These are phyloP conservation scores for Elegia similella DNA, from an alignment of 2,888 invertebrate genomes.

Conservation along the genomic window DNA sequence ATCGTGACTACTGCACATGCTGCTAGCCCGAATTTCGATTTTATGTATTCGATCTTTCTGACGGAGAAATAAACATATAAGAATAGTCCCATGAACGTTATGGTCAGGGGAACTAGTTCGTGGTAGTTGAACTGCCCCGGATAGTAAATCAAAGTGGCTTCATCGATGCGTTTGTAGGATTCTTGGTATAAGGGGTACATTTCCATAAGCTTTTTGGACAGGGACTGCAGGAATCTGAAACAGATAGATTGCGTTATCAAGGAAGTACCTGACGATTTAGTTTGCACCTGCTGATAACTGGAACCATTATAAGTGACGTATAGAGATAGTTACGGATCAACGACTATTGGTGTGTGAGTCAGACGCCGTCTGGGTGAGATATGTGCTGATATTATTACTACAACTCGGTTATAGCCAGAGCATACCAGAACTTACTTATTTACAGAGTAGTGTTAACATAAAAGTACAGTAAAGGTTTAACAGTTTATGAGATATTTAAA, in stretches of 20 bases:
- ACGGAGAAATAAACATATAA: conserved; percentile 97
- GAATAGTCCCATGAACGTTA: conserved; percentile 93
- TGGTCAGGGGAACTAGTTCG: conserved; percentile 91
- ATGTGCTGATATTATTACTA: too few relatives aligned
- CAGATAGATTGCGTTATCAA: conserved; percentile 21
- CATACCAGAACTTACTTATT: too few relatives aligned
- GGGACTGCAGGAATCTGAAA: conserved; percentile 88
- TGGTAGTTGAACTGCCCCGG: conserved; percentile 93
- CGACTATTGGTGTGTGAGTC: too few relatives aligned
- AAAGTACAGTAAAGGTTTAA: too few relatives aligned
- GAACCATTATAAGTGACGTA: too few relatives aligned
- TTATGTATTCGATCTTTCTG: conserved; percentile 95
- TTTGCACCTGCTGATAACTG: too few relatives aligned
- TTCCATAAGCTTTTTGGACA: conserved; percentile 85
- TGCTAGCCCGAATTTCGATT: conserved; percentile 92
- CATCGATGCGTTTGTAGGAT: conserved; percentile 61
- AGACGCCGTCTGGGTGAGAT: too few relatives aligned
- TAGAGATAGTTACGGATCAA: too few relatives aligned
- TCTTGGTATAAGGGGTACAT: conserved; percentile 88
- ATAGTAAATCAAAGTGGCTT: conserved; percentile 88
- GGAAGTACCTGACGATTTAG: too few relatives aligned
- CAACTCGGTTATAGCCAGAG: too few relatives aligned
- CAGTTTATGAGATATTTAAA: too few relatives aligned
- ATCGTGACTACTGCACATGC: conserved; percentile 94
- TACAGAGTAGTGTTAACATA: too few relatives aligned